A percentile compares a stretch with the other conserved stretches of the same genome.
These are phyloP conservation scores for Macrostomum cliftonense DNA, from an alignment of 2,888 invertebrate genomes.

Conservation along the genomic window DNA sequence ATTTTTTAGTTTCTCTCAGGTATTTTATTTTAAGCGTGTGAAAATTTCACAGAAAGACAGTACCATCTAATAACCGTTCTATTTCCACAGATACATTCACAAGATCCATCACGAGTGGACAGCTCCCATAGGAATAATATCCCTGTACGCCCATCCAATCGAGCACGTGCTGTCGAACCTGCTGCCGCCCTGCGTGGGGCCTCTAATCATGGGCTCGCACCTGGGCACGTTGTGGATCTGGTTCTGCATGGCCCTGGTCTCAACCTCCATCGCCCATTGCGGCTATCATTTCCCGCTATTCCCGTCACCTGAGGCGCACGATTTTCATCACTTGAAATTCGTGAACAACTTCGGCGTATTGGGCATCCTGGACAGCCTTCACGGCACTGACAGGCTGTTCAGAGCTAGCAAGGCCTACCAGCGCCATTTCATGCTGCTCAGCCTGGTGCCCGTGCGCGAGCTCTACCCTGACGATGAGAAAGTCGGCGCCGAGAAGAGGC, in stretches of 20 bases:
- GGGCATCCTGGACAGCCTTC: conserved; percentile 59
- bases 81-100: conserved; percentile 62
- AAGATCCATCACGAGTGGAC: conserved; percentile 74
- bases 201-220: conserved; percentile 46
- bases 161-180: conserved; percentile 57
- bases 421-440: conserved; percentile 44
- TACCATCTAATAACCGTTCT: too few species aligned
- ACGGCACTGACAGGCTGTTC: conserved; percentile 61
- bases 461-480: conserved; percentile 25
- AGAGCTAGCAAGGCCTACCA: conserved; percentile 51
- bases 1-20: too few species aligned
- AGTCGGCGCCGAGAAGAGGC: too few species aligned
- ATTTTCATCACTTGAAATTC: conserved; percentile 62
- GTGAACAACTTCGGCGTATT: conserved; percentile 59
- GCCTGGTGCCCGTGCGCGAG: conserved; percentile 29
- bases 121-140: conserved; percentile 61
- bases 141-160: conserved; percentile 59
- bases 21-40: too few species aligned
- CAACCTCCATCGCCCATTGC: conserved; percentile 60
- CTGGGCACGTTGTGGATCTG: conserved; percentile 46
- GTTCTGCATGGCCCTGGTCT: conserved; percentile 56
- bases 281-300: conserved; percentile 69
- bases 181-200: conserved; percentile 51
- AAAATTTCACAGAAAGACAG: too few species aligned
- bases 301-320: conserved; percentile 65